Percentiles rank a stretch among this genome's conserved stretches.
Evolutionary conservation across 2,113 vertebrate genomes (phyloP).

Genomic region (Zapornia atra): DNA sequence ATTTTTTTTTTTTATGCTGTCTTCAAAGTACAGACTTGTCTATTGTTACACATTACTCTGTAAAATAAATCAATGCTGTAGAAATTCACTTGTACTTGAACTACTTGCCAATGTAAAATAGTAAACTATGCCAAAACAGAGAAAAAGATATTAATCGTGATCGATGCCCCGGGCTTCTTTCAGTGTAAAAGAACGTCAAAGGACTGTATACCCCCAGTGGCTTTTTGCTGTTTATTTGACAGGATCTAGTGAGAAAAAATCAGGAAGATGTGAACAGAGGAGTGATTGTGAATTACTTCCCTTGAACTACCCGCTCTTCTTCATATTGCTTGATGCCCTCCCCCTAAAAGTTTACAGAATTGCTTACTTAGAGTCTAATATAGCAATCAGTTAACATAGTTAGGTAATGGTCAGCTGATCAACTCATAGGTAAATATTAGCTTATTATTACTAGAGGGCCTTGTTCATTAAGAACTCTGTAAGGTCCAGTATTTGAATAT

Average conservation of each 20-base stretch:
- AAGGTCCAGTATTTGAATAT: slow-evolving; percentile 15
- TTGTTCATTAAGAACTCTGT: slow-evolving; percentile 1
- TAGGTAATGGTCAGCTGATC: background rate
- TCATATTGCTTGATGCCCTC: background rate
- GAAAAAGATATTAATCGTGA: background rate
- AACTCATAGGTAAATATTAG: background rate
- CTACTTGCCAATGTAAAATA: slow-evolving; percentile 51
- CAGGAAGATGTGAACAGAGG: background rate
- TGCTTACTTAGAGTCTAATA: slow-evolving; percentile 39
- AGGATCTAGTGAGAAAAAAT: background rate
- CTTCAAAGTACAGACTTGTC: slow-evolving; percentile 9
- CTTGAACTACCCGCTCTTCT: background rate
- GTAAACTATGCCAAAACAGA: slow-evolving; percentile 29
- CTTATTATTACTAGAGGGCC: slow-evolving; percentile 14
- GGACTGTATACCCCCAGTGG: background rate
- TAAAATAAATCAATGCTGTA: slow-evolving; percentile 49
- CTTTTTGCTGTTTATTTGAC: slow-evolving; percentile 19
- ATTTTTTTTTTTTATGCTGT: slow-evolving; percentile 36
- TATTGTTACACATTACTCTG: slow-evolving; percentile 1
- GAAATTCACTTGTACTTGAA: slow-evolving; percentile 56
- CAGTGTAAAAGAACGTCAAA: background rate
- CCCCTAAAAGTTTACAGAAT: slow-evolving; percentile 23
- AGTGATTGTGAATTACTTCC: background rate
- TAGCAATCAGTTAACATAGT: slow-evolving; percentile 3
- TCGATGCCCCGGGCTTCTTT: background rate